Base-by-base conservation (phyloP, 1,140 invertebrate species). In the Lutraria rhynchaena region DNA sequence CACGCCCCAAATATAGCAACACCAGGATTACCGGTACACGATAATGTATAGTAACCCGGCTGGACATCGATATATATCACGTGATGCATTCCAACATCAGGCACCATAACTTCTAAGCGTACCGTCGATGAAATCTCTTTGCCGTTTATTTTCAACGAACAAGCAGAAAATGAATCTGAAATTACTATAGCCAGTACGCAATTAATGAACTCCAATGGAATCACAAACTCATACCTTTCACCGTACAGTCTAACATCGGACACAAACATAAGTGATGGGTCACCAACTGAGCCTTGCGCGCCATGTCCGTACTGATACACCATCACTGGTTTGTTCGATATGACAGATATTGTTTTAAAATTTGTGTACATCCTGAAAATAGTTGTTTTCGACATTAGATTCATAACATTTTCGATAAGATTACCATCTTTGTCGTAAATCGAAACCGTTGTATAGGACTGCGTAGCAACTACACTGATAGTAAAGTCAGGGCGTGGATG, bases 241-340 rank as follows among this genome's bases (percentile, higher is more conserved):
- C 63, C 63, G n/a, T 27, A 67, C 15, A 4, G 24, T 24, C 0
- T 67, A 3, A 67, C 15, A 24, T 49, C 63, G 0, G 63, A n/a
- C 13, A 67, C 31, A 44, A 67, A 13, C 63, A 67, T 67, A 37
- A 67, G 46, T 33, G 63, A 67, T 1, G 63, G 63, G 31, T 67
- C 63, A 1, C 63, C 63, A 19, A 7, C 4, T 0, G 44, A 27
- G 2, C 31, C 9, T 9, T 9, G 4, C 13, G 41, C 31, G 13
- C 63, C 63, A 24, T 67, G 63, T 22, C 63, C 63, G n/a, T 51
- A 67, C 15, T 51, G 44, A 41, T 37, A 31, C 1, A 67, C 63
- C 11, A 67, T 37, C 3, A 67, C 24, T 0, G 63, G 63, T 11
- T 35, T 27, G 27, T 29, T 17, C 1, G 44, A 46, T 24, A 49